Percentiles rank a stretch among this genome's conserved stretches.
Evolutionary conservation across 2,888 invertebrate genomes (phyloP).

Genomic region (Abscondita cerata): DNA sequence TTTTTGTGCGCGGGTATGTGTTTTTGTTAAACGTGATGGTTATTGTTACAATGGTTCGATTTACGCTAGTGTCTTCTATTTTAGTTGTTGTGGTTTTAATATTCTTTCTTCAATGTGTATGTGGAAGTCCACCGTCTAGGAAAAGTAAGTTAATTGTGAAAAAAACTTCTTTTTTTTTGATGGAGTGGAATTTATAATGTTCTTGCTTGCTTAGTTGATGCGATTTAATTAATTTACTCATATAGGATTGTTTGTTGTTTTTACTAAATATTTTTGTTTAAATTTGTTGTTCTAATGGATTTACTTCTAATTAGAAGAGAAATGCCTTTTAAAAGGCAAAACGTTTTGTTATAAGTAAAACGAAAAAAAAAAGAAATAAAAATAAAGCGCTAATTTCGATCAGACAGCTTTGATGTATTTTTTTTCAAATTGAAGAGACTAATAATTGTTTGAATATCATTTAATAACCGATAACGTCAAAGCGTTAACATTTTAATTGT

Average conservation of each 20-base stretch:
- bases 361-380: neutral
- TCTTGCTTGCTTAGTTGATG: neutral
- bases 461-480: too few relatives aligned
- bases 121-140: slow-evolving; percentile 42
- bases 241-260: neutral
- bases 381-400: too few relatives aligned
- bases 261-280: neutral
- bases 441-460: too few relatives aligned
- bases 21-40: slow-evolving; percentile 6
- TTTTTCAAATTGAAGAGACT: too few relatives aligned
- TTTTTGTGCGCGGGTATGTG: slow-evolving; percentile 17
- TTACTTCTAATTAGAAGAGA: neutral
- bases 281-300: slow-evolving; percentile 3
- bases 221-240: slow-evolving; percentile 1
- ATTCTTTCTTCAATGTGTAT: neutral
- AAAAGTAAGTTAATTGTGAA: slow-evolving; percentile 39
- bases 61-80: slow-evolving; percentile 16
- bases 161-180: too few relatives aligned
- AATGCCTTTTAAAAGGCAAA: neutral
- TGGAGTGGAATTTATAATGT: too few relatives aligned
- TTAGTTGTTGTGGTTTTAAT: slow-evolving; percentile 19
- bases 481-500: too few relatives aligned
- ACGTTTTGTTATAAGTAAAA: neutral
- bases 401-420: too few relatives aligned
- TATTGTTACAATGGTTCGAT: slow-evolving; percentile 18